Evolutionary conservation across 2,113 vertebrate genomes (phyloP).

Genomic region (Neodon shergylaensis): DNA sequence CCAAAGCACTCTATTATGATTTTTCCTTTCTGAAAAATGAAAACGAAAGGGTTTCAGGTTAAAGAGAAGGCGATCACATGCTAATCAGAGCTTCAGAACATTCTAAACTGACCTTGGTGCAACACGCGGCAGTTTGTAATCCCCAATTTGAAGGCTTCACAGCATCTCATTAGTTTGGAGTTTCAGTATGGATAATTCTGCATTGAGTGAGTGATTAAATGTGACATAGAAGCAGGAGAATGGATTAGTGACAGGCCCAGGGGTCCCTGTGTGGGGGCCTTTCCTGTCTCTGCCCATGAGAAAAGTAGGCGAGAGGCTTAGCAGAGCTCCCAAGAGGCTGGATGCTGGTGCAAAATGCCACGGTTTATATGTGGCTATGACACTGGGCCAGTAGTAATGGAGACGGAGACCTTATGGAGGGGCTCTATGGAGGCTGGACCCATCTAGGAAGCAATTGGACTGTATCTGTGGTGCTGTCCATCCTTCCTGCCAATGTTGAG

Average conservation of each 20-base stretch:
- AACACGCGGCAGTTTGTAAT: slow-evolving; percentile 77
- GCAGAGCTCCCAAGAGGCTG: slow-evolving; percentile 56
- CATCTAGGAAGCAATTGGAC: background rate
- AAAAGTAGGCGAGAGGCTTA: slow-evolving; percentile 67
- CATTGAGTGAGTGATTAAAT: slow-evolving; percentile 84
- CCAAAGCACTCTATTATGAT: background rate
- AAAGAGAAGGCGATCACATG: slow-evolving; percentile 49
- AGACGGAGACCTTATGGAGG: background rate
- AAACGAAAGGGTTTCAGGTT: slow-evolving; percentile 61
- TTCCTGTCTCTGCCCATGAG: slow-evolving; percentile 63
- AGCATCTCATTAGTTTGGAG: slow-evolving; percentile 84
- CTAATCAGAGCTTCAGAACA: slow-evolving; percentile 58
- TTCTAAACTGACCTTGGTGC: slow-evolving; percentile 70
- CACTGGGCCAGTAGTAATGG: background rate
- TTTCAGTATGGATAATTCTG: slow-evolving; percentile 79
- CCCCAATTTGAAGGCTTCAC: slow-evolving; percentile 76
- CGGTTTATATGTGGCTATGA: background rate
- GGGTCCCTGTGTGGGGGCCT: slow-evolving; percentile 68
- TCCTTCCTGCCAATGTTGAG: background rate
- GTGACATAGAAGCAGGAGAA: slow-evolving; percentile 82
- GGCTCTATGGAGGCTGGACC: background rate
- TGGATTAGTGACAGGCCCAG: slow-evolving; percentile 80
- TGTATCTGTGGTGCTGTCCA: background rate
- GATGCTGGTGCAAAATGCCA: slow-evolving; percentile 5
- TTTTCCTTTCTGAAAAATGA: slow-evolving; percentile 50